Base-by-base conservation (phyloP, 1,140 invertebrate species). In the Drosophila subpulchrella region DNA sequence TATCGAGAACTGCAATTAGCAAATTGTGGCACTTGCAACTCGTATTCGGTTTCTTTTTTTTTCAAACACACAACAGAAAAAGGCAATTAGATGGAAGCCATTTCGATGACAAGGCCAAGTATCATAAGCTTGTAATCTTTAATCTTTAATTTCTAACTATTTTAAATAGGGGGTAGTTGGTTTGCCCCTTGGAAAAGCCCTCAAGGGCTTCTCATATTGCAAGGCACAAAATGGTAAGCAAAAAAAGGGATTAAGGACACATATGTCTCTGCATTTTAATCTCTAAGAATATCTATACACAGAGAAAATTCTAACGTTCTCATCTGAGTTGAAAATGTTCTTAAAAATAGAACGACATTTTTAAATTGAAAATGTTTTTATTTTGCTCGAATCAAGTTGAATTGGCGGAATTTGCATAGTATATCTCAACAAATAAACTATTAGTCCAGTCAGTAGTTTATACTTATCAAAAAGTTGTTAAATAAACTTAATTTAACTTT, bases 1-100 rank as follows among this genome's bases (percentile, higher is more conserved):
- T 62, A 71, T 68, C 66, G 67, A 70, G 67, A 70, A 73, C 67
- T 53, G 48, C 68, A 73, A 73, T 73, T 73, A 73, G 68, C 70
- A 38, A 60, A 61, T 73, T 61, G 55, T 50, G 47, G 54, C 36
- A 51, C 63, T 48, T 56, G 44, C 68, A 50, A 71, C 47, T 38
- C 17, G 51, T 70, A 39, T 38, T 51, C 34, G 66, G 67, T 70
- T 70, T 67, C 62, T 2, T 20, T 36, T 17, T 50, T 5, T 51
- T n/a, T 34, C 27, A 15, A 51, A 50, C 30, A 15, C 7, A 24
- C 55, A 51, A 73, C 68, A 73, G 48, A 39, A 75, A 75, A 75
- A 75, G 72, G 48, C 73, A 76, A 76, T 76, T 76, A 76, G 62
- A 44, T 39, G 63, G 53, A 78, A 41, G 74, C 74, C 74, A 73